phyloP scores from a whole-genome alignment of 2,797 vertebrate species.

The Ptychadena robeensis region DNA sequence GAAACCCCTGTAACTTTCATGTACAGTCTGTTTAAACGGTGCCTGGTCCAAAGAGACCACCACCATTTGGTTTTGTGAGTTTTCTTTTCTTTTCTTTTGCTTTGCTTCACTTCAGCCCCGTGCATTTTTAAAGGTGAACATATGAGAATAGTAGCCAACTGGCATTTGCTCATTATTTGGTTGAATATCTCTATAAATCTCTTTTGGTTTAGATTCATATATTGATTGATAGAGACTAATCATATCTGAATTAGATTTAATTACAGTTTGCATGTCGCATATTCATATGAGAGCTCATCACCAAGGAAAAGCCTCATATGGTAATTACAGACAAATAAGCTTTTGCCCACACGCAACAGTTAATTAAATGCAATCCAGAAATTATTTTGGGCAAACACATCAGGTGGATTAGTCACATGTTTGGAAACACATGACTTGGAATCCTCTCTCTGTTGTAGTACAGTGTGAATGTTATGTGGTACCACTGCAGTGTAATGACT shows the following conservation, averaged over 20 bases:
- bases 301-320: neutral
- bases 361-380: neutral
- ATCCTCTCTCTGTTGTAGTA: neutral
- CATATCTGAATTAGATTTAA: neutral
- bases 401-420: conserved; percentile 5
- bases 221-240: neutral
- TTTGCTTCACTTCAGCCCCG: too few species aligned
- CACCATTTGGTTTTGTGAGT: too few species aligned
- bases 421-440: neutral
- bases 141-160: too few species aligned
- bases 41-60: too few species aligned
- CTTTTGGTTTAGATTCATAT: neutral
- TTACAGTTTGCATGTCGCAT: neutral
- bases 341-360: neutral
- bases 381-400: neutral
- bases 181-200: neutral
- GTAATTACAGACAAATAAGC: neutral
- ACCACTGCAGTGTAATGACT: neutral
- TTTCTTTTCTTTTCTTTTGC: too few species aligned
- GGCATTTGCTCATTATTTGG: neutral
- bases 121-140: too few species aligned
- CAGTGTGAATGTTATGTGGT: neutral
- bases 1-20: too few species aligned
- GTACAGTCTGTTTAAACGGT: too few species aligned
- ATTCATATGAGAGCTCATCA: neutral